Evolutionary conservation across 2,797 vertebrate genomes (phyloP).

Genomic region (Halcyon leucocephala): DNA sequence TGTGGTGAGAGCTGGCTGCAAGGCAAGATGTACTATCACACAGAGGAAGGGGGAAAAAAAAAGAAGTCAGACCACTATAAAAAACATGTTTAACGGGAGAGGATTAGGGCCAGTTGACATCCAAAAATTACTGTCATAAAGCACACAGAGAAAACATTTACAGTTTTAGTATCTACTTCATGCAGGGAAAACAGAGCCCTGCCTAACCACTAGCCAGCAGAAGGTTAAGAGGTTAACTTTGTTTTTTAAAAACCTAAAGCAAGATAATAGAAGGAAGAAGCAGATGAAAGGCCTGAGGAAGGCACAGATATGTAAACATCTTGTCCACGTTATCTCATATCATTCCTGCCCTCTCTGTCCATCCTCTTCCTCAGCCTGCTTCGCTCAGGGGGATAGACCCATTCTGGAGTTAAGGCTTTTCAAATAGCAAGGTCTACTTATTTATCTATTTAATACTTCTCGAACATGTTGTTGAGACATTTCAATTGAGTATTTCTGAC

Average conservation of each 20-base stretch:
- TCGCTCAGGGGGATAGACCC: neutral
- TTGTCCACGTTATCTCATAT: accelerated
- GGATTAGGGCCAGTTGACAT: neutral
- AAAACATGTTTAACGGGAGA: neutral
- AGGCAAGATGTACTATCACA: neutral
- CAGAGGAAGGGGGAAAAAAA: neutral
- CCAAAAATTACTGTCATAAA: neutral
- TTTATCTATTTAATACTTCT: neutral
- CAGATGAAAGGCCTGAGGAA: neutral
- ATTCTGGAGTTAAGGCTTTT: neutral
- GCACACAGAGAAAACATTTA: neutral
- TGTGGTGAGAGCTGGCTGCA: neutral
- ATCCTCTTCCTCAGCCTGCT: neutral
- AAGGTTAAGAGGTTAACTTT: neutral
- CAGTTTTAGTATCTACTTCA: neutral
- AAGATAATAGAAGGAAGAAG: neutral
- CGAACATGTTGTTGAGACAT: neutral
- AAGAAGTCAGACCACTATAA: neutral
- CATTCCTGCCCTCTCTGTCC: neutral
- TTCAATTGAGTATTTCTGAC: neutral
- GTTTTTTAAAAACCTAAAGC: neutral
- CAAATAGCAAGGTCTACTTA: neutral
- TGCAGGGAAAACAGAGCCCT: neutral
- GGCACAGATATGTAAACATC: neutral
- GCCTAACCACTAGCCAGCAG: neutral